Evolutionary conservation across 1,140 invertebrate genomes (phyloP).

Genomic region (Drosophila rufa): DNA sequence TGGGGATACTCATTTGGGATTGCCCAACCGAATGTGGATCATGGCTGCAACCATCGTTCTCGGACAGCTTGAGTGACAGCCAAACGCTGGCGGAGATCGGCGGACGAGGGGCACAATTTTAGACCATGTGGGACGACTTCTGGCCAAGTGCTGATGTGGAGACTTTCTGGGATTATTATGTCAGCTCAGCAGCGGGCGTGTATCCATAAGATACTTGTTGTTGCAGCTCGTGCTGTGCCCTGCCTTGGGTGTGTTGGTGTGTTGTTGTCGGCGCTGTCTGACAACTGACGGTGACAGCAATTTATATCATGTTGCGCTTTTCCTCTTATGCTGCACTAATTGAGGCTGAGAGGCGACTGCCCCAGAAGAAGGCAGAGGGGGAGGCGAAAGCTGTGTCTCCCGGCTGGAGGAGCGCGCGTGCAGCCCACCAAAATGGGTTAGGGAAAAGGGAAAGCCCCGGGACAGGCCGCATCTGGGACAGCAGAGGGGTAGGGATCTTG

Average conservation of each 20-base stretch:
- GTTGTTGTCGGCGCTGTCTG: constrained; percentile 69
- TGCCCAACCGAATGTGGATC: constrained; percentile 35
- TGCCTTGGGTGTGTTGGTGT: constrained; percentile 7
- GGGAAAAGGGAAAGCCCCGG: background rate
- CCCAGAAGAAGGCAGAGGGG: background rate
- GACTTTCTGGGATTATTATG: constrained; percentile 55
- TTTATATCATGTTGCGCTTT: constrained; percentile 77
- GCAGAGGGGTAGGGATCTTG: constrained; percentile 22
- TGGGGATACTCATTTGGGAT: background rate
- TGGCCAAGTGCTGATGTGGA: constrained; percentile 13
- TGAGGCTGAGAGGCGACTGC: constrained; percentile 58
- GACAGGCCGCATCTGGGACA: background rate
- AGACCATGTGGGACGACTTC: constrained; percentile 28
- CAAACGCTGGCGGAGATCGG: constrained; percentile 10
- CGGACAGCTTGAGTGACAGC: constrained; percentile 35
- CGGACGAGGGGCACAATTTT: constrained; percentile 14
- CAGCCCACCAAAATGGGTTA: constrained; percentile 6
- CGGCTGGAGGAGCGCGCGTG: background rate
- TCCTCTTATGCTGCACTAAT: constrained; percentile 58
- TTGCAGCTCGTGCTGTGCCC: constrained; percentile 22
- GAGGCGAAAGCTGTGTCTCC: background rate
- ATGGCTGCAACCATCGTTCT: constrained; percentile 24
- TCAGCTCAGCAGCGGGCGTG: constrained; percentile 42
- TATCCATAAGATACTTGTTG: constrained; percentile 63
- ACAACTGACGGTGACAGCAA: constrained; percentile 76